phyloP scores from a whole-genome alignment of 92 coral and sea anemone species.

The Siderastrea radians region DNA sequence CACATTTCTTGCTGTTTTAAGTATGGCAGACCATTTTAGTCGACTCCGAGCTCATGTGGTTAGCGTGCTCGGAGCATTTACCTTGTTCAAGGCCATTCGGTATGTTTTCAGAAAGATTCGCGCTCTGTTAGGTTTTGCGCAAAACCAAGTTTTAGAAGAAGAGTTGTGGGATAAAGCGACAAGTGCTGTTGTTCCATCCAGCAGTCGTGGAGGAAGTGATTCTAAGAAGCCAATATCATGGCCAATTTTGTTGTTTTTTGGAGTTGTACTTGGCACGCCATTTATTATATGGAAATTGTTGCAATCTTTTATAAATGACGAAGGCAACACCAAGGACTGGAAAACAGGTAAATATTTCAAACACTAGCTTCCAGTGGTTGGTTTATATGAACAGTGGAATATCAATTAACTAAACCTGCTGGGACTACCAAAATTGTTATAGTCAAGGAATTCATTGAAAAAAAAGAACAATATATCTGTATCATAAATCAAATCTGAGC shows the following conservation, averaged over 20 bases:
- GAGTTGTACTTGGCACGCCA: conserved; percentile 94
- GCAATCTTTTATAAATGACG: conserved; percentile 82
- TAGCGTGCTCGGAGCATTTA: conserved; percentile 85
- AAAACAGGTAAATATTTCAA: conserved; percentile 77
- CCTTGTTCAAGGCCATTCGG: conserved; percentile 79
- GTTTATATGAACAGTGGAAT: no score
- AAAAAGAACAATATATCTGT: no score
- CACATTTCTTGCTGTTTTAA: conserved; percentile 93
- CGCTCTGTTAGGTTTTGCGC: conserved; percentile 71
- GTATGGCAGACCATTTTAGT: conserved; percentile 98
- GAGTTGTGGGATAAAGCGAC: conserved; percentile 92
- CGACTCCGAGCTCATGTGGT: conserved; percentile 86
- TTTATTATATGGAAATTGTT: conserved; percentile 94
- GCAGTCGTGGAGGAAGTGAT: conserved; percentile 30
- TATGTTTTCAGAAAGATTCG: conserved; percentile 78
- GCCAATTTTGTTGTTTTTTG: conserved; percentile 97
- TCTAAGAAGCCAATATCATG: conserved; percentile 85
- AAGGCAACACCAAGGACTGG: conserved; percentile 76
- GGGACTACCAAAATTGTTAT: no score
- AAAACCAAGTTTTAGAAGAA: conserved; percentile 70
- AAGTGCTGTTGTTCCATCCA: conserved; percentile 58
- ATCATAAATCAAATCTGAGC: no score
- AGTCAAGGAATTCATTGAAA: no score
- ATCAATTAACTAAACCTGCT: no score
- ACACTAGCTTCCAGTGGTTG: neutral